Evolutionary conservation across 2,797 vertebrate species (phyloP).

Genomic region (Pseudocheirus occidentalis): DNA sequence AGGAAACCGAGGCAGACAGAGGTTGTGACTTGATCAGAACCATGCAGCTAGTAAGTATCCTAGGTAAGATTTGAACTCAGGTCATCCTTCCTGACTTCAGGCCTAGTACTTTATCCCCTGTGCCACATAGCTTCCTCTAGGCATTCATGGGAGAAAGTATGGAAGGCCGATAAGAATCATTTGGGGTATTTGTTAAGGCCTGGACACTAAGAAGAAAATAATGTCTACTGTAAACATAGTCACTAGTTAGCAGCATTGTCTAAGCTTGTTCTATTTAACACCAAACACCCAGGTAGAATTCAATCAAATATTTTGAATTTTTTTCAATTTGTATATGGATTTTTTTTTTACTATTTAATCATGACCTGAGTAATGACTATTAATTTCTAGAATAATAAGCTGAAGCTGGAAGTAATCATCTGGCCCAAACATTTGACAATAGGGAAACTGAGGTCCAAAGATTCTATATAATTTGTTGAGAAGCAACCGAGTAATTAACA

Average conservation of each 20-base stretch:
- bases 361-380: background rate
- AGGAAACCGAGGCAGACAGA: background rate
- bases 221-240: conserved; percentile 5
- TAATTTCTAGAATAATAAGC: background rate
- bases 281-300: background rate
- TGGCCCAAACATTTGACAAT: background rate
- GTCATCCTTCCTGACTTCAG: background rate
- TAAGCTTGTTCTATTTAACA: background rate
- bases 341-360: background rate
- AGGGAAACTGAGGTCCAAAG: background rate
- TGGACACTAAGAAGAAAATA: conserved; percentile 31
- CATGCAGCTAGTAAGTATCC: background rate
- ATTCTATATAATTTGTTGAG: background rate
- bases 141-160: background rate
- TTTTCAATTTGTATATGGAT: background rate
- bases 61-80: background rate
- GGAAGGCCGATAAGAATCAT: background rate
- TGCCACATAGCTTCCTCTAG: background rate
- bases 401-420: background rate
- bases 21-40: background rate
- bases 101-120: background rate
- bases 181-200: background rate
- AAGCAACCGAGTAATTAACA: rapidly evolving
- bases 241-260: background rate
- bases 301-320: background rate